Conservation (phyloP, 2,113 vertebrate genomes). For the Physeter macrocephalus region DNA sequence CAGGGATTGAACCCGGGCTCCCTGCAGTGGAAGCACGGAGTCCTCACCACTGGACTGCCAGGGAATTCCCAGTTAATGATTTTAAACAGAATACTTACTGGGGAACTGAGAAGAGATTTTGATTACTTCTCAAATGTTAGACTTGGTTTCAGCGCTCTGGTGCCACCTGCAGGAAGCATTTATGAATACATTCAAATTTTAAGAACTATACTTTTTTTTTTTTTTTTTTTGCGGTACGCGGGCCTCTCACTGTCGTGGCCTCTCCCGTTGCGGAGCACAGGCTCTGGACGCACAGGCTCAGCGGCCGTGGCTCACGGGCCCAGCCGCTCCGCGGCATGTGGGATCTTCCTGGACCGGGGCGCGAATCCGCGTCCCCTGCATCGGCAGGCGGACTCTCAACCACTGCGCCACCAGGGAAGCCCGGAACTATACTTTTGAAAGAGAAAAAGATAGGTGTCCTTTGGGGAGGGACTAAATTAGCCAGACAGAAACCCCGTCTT, state of each 20-base stretch:
- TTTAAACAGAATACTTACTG: neutral
- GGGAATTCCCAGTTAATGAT: neutral
- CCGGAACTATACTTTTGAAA: neutral
- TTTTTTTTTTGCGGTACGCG: too few species aligned
- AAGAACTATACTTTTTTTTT: neutral
- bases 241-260: too few species aligned
- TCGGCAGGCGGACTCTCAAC: too few species aligned
- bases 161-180: neutral
- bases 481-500: neutral
- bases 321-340: too few species aligned
- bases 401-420: too few species aligned
- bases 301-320: too few species aligned
- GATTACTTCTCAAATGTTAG: neutral
- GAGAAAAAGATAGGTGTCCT: neutral
- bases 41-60: neutral
- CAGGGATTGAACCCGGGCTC: neutral
- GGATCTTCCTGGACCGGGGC: too few species aligned
- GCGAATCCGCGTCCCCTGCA: too few species aligned
- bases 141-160: neutral
- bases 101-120: neutral
- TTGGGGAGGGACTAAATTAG: neutral
- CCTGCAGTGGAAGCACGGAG: neutral
- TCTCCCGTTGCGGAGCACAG: too few species aligned
- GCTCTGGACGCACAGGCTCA: too few species aligned
- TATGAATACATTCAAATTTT: neutral